A percentile compares a stretch with the other conserved stretches of the same genome.
Evolutionary conservation across 2,888 invertebrate species (phyloP).

Genomic region (Megamerina dolium): DNA sequence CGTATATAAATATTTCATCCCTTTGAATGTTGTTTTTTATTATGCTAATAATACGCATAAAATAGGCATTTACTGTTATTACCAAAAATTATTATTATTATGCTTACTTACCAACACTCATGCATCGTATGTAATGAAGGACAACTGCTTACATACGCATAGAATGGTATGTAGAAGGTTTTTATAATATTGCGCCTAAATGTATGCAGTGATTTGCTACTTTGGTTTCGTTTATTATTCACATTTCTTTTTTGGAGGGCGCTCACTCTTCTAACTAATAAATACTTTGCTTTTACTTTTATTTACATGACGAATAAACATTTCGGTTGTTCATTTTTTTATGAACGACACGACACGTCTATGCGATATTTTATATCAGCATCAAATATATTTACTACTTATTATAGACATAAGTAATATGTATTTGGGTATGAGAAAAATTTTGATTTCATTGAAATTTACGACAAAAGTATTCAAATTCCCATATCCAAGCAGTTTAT

Average conservation of each 20-base stretch:
- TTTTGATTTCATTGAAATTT: constrained; percentile 14
- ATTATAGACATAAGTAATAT: too few species aligned
- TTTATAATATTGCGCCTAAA: constrained; percentile 26
- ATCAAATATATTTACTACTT: constrained; percentile 5
- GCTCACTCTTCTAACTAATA: too few species aligned
- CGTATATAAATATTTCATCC: background rate
- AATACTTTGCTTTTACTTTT: too few species aligned
- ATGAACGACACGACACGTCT: constrained; percentile 23
- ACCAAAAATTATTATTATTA: constrained; percentile 17
- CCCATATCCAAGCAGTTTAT: background rate
- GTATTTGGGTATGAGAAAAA: too few species aligned
- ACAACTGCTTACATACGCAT: too few species aligned
- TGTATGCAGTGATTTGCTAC: constrained; percentile 38
- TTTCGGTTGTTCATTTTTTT: too few species aligned
- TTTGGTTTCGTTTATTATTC: too few species aligned
- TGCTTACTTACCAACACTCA: constrained; percentile 14
- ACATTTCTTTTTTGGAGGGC: too few species aligned
- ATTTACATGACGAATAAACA: too few species aligned
- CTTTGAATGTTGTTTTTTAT: constrained; percentile 34
- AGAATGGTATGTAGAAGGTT: too few species aligned
- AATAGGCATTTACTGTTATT: constrained; percentile 33
- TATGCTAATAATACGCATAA: constrained; percentile 45
- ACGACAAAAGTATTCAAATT: constrained; percentile 2
- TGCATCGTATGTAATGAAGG: constrained; percentile 2
- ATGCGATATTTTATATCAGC: constrained; percentile 17